A percentile compares a stretch with the other conserved stretches of the same genome.
phyloP scores from a whole-genome alignment of 2,797 vertebrate species.

The Helarctos malayanus region DNA sequence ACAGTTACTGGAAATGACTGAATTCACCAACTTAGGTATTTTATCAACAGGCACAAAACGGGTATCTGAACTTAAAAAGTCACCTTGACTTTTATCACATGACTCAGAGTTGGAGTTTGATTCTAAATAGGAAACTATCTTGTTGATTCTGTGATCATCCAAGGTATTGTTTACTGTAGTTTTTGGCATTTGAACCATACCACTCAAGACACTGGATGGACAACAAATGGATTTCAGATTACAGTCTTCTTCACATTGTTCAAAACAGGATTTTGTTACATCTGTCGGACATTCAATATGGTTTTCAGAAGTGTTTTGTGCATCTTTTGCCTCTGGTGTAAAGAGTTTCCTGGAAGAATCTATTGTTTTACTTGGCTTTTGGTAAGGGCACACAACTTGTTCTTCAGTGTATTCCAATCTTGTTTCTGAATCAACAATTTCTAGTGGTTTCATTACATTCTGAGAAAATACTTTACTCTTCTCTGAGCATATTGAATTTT shows the following conservation, averaged over 20 bases:
- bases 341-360: conserved; percentile 40
- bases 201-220: background rate
- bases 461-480: conserved; percentile 41
- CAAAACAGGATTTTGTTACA: background rate
- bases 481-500: background rate
- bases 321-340: conserved; percentile 35
- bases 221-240: background rate
- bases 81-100: conserved; percentile 53
- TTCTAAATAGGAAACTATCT: conserved; percentile 10
- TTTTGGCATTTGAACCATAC: background rate
- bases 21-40: conserved; percentile 15
- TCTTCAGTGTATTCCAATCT: conserved; percentile 41
- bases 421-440: conserved; percentile 59
- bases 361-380: conserved; percentile 27
- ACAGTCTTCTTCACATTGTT: conserved; percentile 44
- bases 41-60: background rate
- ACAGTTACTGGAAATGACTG: conserved; percentile 33
- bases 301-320: conserved; percentile 52
- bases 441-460: conserved; percentile 49
- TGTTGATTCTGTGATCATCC: conserved; percentile 27
- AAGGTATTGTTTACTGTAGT: background rate
- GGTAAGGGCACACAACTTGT: conserved; percentile 20
- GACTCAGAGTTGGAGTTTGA: background rate
- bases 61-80: conserved; percentile 42
- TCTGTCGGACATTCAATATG: conserved; percentile 49